phyloP scores from a whole-genome alignment of 2,888 invertebrate genomes.

The Entomobrya proxima region DNA sequence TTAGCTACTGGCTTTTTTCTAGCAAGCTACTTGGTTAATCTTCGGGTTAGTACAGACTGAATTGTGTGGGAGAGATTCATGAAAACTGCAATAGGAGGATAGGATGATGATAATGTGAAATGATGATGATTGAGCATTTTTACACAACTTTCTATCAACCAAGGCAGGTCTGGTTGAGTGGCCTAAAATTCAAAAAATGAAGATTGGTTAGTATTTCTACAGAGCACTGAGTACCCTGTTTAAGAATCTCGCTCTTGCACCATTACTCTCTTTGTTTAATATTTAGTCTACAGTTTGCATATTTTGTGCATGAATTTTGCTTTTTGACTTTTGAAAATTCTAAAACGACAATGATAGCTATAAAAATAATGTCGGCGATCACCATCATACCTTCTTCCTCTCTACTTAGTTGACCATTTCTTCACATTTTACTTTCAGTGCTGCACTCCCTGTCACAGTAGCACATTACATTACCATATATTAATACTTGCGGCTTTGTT shows the following conservation, averaged over 20 bases:
- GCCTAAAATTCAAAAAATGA: conserved; percentile 64
- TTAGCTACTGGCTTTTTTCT: conserved; percentile 5
- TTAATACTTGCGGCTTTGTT: not conserved
- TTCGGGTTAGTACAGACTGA: no score
- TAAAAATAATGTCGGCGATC: conserved; percentile 20
- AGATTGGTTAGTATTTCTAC: conserved; percentile 57
- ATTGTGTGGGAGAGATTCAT: conserved; percentile 17
- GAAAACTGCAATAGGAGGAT: not conserved
- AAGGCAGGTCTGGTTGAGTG: conserved; percentile 62
- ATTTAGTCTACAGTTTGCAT: not conserved
- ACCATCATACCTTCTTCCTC: not conserved
- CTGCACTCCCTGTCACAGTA: no score
- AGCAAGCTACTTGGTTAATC: not conserved
- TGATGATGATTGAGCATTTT: conserved; percentile 50
- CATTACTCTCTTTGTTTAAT: not conserved
- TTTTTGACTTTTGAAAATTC: conserved; percentile 2
- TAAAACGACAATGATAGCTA: conserved; percentile 4
- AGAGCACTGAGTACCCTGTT: not conserved
- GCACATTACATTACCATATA: not conserved
- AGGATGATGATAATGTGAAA: conserved; percentile 25
- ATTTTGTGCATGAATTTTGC: not conserved
- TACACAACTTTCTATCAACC: conserved; percentile 60
- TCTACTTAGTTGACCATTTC: not conserved
- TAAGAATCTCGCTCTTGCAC: no score
- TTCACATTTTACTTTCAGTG: not conserved